Conservation (phyloP, 2,888 invertebrate genomes). For the Caenorhabditis sulstoni region DNA sequence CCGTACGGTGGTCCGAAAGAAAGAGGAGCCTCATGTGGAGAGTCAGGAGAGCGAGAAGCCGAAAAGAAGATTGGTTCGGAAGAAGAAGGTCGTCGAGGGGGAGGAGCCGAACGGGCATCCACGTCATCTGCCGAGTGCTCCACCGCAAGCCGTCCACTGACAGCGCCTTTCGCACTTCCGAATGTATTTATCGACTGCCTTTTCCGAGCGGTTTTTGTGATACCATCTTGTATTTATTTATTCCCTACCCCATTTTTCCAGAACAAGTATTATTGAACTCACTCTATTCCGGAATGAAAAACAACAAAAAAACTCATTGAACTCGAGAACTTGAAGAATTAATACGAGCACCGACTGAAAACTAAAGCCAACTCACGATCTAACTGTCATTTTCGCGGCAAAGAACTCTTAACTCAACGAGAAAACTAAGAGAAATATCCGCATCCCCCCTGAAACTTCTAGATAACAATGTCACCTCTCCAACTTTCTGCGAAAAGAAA, state of each 20-base stretch:
- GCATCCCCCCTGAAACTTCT: too few relatives aligned
- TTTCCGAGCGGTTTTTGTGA: constrained; percentile 1
- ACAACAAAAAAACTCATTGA: too few relatives aligned
- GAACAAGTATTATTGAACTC: neutral
- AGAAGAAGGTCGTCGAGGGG: constrained; percentile 38
- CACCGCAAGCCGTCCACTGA: constrained; percentile 47
- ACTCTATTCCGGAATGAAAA: too few relatives aligned
- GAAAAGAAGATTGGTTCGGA: constrained; percentile 39
- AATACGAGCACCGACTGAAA: too few relatives aligned
- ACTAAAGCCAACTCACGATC: too few relatives aligned
- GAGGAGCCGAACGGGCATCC: constrained; percentile 17
- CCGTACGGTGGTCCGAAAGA: constrained; percentile 53
- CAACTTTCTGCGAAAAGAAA: too few relatives aligned
- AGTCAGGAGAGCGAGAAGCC: constrained; percentile 21
- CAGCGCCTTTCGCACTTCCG: neutral
- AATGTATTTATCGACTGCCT: neutral
- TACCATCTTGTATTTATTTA: constrained; percentile 1
- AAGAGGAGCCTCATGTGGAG: constrained; percentile 12
- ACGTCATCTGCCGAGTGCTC: constrained; percentile 21
- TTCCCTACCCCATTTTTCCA: neutral
- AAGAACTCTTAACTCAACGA: too few relatives aligned
- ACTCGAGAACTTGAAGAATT: too few relatives aligned
- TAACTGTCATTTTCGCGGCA: too few relatives aligned
- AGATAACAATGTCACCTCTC: too few relatives aligned
- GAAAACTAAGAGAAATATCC: too few relatives aligned